Conservation (phyloP, 53 echinoderm and acorn worm species). For the Astropecten irregularis region DNA sequence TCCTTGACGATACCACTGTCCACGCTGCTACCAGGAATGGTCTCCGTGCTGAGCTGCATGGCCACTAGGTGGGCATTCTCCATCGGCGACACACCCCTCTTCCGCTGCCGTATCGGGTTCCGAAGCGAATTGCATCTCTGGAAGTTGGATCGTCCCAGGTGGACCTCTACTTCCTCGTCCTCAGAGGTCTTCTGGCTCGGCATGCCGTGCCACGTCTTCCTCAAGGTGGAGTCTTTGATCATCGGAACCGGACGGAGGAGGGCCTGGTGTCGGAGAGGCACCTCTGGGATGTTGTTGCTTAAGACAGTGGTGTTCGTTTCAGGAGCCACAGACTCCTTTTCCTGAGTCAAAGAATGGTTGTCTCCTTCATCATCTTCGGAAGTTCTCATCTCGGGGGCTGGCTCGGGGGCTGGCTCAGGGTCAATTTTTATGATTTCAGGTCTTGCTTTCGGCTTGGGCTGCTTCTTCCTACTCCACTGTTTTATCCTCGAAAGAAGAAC, state of each 20-base stretch:
- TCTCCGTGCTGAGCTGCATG: slow-evolving; percentile 37
- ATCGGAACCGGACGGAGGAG: slow-evolving; percentile 33
- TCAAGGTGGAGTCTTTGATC: slow-evolving; percentile 46
- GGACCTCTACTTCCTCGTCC: neutral
- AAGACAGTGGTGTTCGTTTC: neutral
- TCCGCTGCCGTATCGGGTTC: slow-evolving; percentile 52
- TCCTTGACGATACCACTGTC: slow-evolving; percentile 87
- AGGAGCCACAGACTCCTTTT: neutral
- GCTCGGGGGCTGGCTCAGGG: neutral
- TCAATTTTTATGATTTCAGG: slow-evolving; percentile 36
- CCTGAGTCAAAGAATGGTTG: neutral
- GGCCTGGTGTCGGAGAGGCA: neutral
- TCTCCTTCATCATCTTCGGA: neutral
- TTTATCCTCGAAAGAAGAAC: slow-evolving; percentile 33
- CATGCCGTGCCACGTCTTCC: slow-evolving; percentile 65
- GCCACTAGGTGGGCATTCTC: slow-evolving; percentile 47
- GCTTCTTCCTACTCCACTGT: slow-evolving; percentile 20
- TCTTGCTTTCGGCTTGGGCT: slow-evolving; percentile 11
- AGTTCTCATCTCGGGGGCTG: neutral
- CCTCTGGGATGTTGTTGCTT: neutral
- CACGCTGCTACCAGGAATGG: slow-evolving; percentile 71
- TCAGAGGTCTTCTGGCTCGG: neutral
- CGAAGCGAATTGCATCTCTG: slow-evolving; percentile 52
- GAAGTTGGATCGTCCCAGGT: slow-evolving; percentile 28
- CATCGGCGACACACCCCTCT: slow-evolving; percentile 59